phyloP scores from a whole-genome alignment of 2,113 vertebrate species.

The Anser cygnoides region DNA sequence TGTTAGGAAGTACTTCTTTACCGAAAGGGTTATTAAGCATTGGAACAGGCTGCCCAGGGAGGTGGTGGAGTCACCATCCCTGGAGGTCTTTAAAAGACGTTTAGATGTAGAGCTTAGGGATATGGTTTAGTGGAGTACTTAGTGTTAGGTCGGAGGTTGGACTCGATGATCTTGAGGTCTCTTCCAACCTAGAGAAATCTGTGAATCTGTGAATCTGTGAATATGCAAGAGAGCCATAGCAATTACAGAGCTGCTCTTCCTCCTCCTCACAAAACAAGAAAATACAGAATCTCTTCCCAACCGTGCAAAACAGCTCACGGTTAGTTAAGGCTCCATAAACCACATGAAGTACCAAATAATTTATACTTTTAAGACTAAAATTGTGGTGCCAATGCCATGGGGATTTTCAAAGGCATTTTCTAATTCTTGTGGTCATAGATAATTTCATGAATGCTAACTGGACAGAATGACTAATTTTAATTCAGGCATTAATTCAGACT shows the following conservation, averaged over 20 bases:
- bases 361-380: background rate
- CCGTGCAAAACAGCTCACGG: background rate
- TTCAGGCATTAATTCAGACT: background rate
- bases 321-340: background rate
- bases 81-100: no score
- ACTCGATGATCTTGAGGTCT: no score
- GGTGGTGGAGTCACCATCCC: no score
- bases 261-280: background rate
- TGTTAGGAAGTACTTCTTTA: no score
- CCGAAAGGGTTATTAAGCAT: no score
- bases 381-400: fast-evolving
- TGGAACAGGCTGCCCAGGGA: no score
- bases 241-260: background rate
- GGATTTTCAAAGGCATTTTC: background rate
- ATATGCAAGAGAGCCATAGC: background rate
- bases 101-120: no score
- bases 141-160: no score
- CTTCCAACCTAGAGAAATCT: no score
- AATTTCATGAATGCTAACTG: background rate
- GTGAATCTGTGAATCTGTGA: no score
- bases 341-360: background rate
- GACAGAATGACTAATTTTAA: background rate
- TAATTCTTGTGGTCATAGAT: background rate
- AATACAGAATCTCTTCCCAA: background rate
- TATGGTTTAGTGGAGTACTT: no score